A percentile compares a stretch with the other conserved stretches of the same genome.
These are phyloP conservation scores for Brachionus rubens DNA, from an alignment of 1,140 invertebrate species.

Conservation along the genomic window DNA sequence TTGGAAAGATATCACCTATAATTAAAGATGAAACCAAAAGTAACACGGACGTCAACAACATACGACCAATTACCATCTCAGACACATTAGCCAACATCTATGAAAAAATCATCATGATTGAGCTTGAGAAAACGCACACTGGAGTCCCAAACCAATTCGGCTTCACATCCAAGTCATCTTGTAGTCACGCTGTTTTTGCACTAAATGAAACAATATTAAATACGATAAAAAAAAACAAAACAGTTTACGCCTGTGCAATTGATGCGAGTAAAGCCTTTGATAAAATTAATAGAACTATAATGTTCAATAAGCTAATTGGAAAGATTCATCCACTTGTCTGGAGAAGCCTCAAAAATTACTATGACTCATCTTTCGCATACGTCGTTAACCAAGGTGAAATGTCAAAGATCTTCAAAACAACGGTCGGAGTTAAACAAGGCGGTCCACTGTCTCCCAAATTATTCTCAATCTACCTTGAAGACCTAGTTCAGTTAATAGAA, in stretches of 20 bases:
- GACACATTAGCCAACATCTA: background rate
- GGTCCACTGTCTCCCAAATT: background rate
- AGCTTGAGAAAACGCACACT: too few relatives aligned
- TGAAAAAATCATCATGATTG: too few relatives aligned
- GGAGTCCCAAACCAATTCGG: too few relatives aligned
- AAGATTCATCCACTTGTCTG: background rate
- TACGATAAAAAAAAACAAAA: too few relatives aligned
- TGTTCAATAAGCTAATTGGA: constrained; percentile 4
- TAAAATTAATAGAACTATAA: background rate
- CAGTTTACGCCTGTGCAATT: background rate
- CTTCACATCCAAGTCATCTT: too few relatives aligned
- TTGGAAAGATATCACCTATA: constrained; percentile 5
- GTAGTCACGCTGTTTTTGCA: too few relatives aligned
- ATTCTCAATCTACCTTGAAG: constrained; percentile 12
- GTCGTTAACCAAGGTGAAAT: background rate
- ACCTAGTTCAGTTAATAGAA: background rate
- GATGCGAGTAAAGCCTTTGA: constrained; percentile 11
- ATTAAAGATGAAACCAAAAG: background rate
- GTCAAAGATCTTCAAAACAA: background rate
- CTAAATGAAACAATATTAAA: too few relatives aligned
- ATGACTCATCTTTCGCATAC: background rate
- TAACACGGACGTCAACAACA: background rate
- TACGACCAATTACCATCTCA: constrained; percentile 1
- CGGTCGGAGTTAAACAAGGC: constrained; percentile 5
- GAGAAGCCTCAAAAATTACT: constrained; percentile 7